Conservation (phyloP, 2,113 vertebrate genomes). For the Colossoma macropomum region DNA sequence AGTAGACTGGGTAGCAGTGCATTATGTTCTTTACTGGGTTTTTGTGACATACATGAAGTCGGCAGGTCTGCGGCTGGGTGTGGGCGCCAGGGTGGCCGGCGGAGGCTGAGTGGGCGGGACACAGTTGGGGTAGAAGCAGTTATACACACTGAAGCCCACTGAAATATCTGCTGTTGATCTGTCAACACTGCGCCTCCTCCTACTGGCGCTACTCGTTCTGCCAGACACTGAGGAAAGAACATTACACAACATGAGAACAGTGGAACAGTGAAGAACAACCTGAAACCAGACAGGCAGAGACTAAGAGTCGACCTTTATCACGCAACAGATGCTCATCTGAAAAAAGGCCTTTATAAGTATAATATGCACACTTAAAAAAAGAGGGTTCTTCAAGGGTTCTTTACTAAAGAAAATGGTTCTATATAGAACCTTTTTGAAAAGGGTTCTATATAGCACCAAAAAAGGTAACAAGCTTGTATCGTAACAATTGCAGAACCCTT, state of each 20-base stretch:
- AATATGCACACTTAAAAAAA: too few species aligned
- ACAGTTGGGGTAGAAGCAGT: constrained; percentile 77
- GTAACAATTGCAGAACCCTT: too few species aligned
- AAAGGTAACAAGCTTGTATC: too few species aligned
- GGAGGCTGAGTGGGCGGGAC: constrained; percentile 64
- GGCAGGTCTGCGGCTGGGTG: constrained; percentile 61
- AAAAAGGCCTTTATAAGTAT: too few species aligned
- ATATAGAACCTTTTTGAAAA: too few species aligned
- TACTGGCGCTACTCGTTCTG: constrained; percentile 61
- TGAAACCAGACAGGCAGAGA: too few species aligned
- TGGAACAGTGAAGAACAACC: neutral
- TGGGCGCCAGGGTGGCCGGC: constrained; percentile 64
- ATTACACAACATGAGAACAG: neutral
- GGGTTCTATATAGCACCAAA: too few species aligned
- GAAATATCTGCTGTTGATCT: constrained; percentile 69
- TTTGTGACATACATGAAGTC: constrained; percentile 70
- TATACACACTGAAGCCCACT: constrained; percentile 73
- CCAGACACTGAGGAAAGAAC: constrained; percentile 79
- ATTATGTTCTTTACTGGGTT: neutral
- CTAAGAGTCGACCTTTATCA: too few species aligned
- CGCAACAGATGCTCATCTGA: too few species aligned
- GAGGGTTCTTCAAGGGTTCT: too few species aligned
- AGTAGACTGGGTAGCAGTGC: neutral
- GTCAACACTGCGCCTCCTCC: constrained; percentile 72
- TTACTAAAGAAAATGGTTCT: too few species aligned